Conservation (phyloP, 2,888 invertebrate genomes). For the Mesorhabditis belari region DNA sequence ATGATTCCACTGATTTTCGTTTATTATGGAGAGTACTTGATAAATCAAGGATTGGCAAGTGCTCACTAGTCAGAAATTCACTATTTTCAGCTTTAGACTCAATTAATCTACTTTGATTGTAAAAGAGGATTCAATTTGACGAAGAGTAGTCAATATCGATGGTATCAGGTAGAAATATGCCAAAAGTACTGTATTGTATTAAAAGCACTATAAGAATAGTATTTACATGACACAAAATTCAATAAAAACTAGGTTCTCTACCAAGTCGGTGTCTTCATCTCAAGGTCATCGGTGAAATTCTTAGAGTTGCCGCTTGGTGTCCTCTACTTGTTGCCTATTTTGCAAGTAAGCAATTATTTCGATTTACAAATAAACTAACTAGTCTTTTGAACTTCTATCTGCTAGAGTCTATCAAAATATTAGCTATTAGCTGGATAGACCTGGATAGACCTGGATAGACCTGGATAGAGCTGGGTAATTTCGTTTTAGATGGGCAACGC, state of each 20-base stretch:
- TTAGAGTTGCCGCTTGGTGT: slow-evolving; percentile 61
- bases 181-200: not conserved
- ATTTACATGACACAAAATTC: too few relatives aligned
- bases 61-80: not conserved
- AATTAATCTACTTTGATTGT: slow-evolving; percentile 45
- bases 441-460: not conserved
- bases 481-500: slow-evolving; percentile 65
- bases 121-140: slow-evolving; percentile 34
- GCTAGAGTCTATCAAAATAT: not conserved
- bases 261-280: slow-evolving; percentile 75
- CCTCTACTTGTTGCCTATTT: slow-evolving; percentile 34
- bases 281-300: slow-evolving; percentile 72
- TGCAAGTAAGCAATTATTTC: slow-evolving; percentile 36
- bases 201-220: not conserved
- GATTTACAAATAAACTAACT: too few relatives aligned
- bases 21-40: slow-evolving; percentile 71
- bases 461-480: not conserved
- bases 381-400: too few relatives aligned
- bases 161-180: slow-evolving; percentile 16
- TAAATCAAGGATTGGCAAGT: slow-evolving; percentile 40
- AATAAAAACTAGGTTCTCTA: slow-evolving; percentile 64
- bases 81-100: slow-evolving; percentile 15
- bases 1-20: slow-evolving; percentile 73
- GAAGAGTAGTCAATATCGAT: slow-evolving; percentile 30
- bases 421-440: not conserved